A percentile compares a stretch with the other conserved stretches of the same genome.
These are phyloP conservation scores for Neostethus bicornis DNA, from an alignment of 2,797 vertebrate genomes.

Conservation along the genomic window DNA sequence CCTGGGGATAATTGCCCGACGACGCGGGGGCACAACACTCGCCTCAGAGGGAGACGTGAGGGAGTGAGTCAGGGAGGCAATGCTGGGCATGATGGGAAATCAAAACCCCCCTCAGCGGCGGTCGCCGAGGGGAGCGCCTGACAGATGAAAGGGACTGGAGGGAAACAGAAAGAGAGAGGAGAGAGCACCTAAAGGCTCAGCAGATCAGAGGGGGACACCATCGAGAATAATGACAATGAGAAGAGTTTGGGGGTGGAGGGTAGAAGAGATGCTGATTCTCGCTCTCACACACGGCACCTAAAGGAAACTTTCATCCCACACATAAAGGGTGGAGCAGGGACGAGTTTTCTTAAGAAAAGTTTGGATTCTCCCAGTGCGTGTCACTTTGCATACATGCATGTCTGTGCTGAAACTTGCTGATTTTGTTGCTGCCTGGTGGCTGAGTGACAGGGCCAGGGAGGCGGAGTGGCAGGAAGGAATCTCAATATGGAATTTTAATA, in stretches of 20 bases:
- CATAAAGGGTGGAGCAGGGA: conserved; percentile 71
- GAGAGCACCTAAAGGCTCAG: conserved; percentile 69
- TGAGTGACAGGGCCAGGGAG: conserved; percentile 77
- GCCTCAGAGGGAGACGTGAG: conserved; percentile 56
- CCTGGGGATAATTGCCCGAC: conserved; percentile 81
- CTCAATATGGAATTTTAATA: conserved; percentile 81
- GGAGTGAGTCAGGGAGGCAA: conserved; percentile 61
- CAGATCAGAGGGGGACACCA: conserved; percentile 80
- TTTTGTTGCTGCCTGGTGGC: conserved; percentile 62
- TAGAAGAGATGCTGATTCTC: conserved; percentile 41
- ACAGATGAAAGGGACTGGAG: conserved; percentile 75
- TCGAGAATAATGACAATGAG: conserved; percentile 82
- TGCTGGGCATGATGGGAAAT: conserved; percentile 79
- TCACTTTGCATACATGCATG: conserved; percentile 58
- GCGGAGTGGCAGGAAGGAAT: conserved; percentile 77
- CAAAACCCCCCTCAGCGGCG: conserved; percentile 74
- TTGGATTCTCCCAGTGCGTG: conserved; percentile 62
- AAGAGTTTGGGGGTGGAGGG: conserved; percentile 19
- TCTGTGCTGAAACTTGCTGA: conserved; percentile 73
- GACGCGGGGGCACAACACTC: conserved; percentile 72
- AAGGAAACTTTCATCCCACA: conserved; percentile 80
- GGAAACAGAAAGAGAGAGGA: conserved; percentile 65
- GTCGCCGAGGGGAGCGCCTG: conserved; percentile 74
- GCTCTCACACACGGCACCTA: conserved; percentile 70
- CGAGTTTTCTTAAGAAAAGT: conserved; percentile 77